These are phyloP conservation scores for Agrotis ipsilon DNA, from an alignment of 2,888 invertebrate genomes.

Conservation along the genomic window DNA sequence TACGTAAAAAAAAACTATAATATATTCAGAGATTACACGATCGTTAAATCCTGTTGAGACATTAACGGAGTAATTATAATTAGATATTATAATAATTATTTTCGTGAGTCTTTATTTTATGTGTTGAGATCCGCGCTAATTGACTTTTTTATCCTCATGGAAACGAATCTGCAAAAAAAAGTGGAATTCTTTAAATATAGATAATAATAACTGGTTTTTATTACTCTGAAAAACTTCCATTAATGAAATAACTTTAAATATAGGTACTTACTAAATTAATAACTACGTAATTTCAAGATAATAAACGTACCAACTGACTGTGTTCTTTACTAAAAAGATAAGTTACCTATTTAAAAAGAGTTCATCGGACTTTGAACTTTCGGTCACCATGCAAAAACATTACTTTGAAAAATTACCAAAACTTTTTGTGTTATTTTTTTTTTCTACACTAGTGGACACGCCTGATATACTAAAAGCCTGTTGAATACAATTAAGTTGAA, in stretches of 20 bases:
- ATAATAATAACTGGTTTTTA: no score
- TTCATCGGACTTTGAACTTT: constrained; percentile 38
- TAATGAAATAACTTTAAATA: no score
- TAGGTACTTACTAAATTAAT: no score
- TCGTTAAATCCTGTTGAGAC: constrained; percentile 46
- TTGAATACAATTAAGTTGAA: background rate
- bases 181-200: no score
- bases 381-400: background rate
- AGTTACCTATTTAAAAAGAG: background rate
- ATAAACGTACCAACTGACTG: no score
- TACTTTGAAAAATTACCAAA: constrained; percentile 10
- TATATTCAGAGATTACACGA: constrained; percentile 48
- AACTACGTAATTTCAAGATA: no score
- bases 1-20: constrained; percentile 25
- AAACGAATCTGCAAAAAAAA: background rate
- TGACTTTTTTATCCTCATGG: constrained; percentile 38
- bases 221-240: no score
- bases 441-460: constrained; percentile 6
- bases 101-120: constrained; percentile 44
- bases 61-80: constrained; percentile 49
- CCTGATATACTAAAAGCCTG: constrained; percentile 2
- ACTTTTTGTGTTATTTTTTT: constrained; percentile 21
- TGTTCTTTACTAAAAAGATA: no score
- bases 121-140: constrained; percentile 49
- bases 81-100: constrained; percentile 43